These are phyloP conservation scores for Molossus alvarezi DNA, from an alignment of 2,797 vertebrate genomes.

Conservation along the genomic window DNA sequence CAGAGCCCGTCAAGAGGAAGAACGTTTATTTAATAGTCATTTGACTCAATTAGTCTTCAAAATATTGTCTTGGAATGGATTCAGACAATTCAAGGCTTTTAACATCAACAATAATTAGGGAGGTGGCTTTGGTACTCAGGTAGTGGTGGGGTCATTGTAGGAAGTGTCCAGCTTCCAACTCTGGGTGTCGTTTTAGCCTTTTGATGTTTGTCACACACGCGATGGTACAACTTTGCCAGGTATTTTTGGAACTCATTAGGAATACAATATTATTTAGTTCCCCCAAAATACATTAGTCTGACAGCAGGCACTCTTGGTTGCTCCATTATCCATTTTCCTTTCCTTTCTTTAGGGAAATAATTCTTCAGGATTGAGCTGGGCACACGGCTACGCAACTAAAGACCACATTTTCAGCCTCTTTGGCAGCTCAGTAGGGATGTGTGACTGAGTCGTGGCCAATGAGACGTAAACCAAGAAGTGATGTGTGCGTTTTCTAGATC, in stretches of 20 bases:
- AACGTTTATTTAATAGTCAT: conserved; percentile 82
- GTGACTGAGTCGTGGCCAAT: background rate
- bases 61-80: conserved; percentile 74
- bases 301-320: background rate
- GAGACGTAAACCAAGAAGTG: background rate
- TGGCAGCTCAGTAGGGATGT: background rate
- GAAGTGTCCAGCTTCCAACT: background rate
- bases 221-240: background rate
- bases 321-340: background rate
- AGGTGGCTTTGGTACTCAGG: background rate
- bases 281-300: background rate
- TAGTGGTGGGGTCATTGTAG: background rate
- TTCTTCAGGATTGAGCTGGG: background rate
- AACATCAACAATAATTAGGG: background rate
- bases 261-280: conserved; percentile 1
- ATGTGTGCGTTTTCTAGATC: background rate
- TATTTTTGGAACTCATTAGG: background rate
- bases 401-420: background rate
- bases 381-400: background rate
- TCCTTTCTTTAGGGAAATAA: background rate
- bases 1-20: conserved; percentile 77
- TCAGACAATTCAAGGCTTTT: conserved; percentile 76
- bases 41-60: conserved; percentile 83
- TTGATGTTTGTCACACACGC: background rate
- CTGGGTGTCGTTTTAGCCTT: background rate